Evolutionary conservation across 2,888 invertebrate genomes (phyloP).

Genomic region (Empis livida): DNA sequence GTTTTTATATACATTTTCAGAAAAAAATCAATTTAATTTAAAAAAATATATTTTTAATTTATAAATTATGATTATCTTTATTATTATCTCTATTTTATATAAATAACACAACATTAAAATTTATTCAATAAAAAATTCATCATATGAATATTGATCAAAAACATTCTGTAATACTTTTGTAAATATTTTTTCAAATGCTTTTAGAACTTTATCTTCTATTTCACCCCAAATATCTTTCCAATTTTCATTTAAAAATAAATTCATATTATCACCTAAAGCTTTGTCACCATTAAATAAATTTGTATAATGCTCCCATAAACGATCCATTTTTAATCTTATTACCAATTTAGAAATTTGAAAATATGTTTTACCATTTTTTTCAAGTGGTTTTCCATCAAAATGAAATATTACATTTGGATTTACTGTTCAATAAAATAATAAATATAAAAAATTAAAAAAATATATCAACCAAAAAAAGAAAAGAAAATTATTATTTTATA

Average conservation of each 20-base stretch:
- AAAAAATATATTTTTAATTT: no score
- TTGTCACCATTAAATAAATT: constrained; percentile 34
- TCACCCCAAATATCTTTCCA: constrained; percentile 36
- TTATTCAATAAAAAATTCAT: constrained; percentile 19
- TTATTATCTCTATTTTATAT: no score
- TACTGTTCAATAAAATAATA: neutral
- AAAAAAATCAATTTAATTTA: no score
- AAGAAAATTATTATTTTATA: no score
- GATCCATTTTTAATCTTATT: neutral
- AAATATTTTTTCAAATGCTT: constrained; percentile 27
- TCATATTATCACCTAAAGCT: constrained; percentile 28
- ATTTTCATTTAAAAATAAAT: constrained; percentile 34
- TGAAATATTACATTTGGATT: neutral
- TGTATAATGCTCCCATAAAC: constrained; percentile 18
- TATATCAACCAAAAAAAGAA: no score
- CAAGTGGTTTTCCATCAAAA: neutral
- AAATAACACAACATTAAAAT: no score
- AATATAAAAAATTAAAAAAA: neutral
- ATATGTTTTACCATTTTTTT: constrained; percentile 9
- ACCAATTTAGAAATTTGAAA: constrained; percentile 1
- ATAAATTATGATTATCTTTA: no score
- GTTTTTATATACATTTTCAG: no score
- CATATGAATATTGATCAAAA: constrained; percentile 28
- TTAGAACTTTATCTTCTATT: constrained; percentile 26
- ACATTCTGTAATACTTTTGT: constrained; percentile 26